Percentiles rank a stretch among this genome's conserved stretches.
Conservation (phyloP, 2,113 vertebrate species). For the Scolopax mira region DNA sequence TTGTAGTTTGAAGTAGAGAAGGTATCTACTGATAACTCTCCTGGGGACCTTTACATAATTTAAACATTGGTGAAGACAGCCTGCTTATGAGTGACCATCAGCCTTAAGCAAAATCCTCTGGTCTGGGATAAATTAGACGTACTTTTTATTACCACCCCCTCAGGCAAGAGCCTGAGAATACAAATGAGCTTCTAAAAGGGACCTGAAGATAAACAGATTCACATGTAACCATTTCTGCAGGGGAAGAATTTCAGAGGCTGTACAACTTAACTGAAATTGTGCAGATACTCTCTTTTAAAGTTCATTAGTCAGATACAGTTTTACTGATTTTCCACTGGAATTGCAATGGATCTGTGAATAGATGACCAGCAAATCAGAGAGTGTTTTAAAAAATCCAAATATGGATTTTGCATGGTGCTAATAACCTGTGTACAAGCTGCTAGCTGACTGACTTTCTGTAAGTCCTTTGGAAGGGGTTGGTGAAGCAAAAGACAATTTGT, state of each 20-base stretch:
- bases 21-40: not conserved
- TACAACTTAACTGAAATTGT: not conserved
- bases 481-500: rapidly evolving
- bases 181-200: not conserved
- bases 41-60: not conserved
- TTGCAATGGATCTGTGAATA: not conserved
- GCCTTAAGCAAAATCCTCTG: not conserved
- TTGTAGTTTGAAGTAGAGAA: not conserved
- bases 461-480: not conserved
- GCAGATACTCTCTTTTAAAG: not conserved
- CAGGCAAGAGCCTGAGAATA: not conserved
- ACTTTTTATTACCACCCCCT: not conserved
- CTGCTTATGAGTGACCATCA: not conserved
- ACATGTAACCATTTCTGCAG: not conserved
- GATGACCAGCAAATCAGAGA: not conserved
- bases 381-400: not conserved
- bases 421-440: not conserved
- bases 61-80: not conserved
- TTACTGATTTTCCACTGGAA: not conserved
- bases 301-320: not conserved
- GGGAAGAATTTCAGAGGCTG: not conserved
- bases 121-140: not conserved
- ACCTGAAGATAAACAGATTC: not conserved
- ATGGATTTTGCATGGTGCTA: not conserved
- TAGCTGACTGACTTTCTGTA: not conserved